Evolutionary conservation across 2,797 vertebrate species (phyloP).

Genomic region (Rachycentron canadum): DNA sequence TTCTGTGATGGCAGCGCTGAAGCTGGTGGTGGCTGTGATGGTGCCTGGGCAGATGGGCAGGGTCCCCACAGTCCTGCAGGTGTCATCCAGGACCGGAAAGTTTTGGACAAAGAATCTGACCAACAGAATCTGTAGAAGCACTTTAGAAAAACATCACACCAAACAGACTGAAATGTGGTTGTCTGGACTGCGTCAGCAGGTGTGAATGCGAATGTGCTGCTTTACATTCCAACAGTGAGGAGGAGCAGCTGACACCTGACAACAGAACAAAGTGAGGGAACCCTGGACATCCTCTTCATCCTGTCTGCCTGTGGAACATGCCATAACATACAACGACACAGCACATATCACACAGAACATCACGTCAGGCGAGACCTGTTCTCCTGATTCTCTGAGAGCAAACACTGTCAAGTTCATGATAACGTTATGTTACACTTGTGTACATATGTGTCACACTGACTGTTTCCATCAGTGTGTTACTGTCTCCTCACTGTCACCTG

Average conservation of each 20-base stretch:
- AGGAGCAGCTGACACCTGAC: background rate
- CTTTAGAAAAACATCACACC: background rate
- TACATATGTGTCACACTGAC: slow-evolving; percentile 58
- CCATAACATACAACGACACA: slow-evolving; percentile 75
- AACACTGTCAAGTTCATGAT: slow-evolving; percentile 63
- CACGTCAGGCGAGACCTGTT: slow-evolving; percentile 66
- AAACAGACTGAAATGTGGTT: background rate
- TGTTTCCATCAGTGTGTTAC: background rate
- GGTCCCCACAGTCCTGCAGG: slow-evolving; percentile 31
- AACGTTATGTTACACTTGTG: slow-evolving; percentile 61
- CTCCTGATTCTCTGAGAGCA: slow-evolving; percentile 60
- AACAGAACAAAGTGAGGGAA: slow-evolving; percentile 24
- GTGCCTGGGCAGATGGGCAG: slow-evolving; percentile 56
- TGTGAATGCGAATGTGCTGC: slow-evolving; percentile 1
- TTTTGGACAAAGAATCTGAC: background rate
- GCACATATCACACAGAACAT: slow-evolving; percentile 75
- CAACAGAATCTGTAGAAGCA: background rate
- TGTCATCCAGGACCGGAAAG: background rate
- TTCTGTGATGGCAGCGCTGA: slow-evolving; percentile 50
- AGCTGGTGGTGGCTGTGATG: slow-evolving; percentile 60
- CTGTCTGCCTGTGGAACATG: slow-evolving; percentile 64
- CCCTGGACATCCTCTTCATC: slow-evolving; percentile 24
- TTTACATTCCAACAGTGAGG: slow-evolving; percentile 8
- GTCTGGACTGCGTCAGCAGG: background rate
- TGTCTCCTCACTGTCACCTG: background rate